Conservation (phyloP, 2,888 invertebrate species). For the Zelleria hepariella region DNA sequence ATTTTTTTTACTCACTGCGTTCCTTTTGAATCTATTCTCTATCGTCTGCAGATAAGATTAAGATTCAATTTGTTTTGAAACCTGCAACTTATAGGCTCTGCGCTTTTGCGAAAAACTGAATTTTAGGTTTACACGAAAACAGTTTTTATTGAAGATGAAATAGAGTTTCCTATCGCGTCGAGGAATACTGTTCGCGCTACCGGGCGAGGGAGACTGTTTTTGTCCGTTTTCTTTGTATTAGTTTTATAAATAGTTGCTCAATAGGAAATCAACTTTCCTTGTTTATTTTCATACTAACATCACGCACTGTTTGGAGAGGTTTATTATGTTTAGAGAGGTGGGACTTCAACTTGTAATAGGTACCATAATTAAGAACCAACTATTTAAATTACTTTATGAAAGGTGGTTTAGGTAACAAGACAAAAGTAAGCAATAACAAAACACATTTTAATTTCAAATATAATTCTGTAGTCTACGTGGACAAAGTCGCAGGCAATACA, state of each 20-base stretch:
- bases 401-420: too few relatives aligned
- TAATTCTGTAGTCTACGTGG: too few relatives aligned
- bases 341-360: too few relatives aligned
- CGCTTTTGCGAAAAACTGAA: not conserved
- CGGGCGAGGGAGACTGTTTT: not conserved
- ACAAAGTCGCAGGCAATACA: too few relatives aligned
- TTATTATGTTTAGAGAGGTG: too few relatives aligned
- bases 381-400: too few relatives aligned
- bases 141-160: not conserved
- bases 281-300: not conserved
- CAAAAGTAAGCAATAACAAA: too few relatives aligned
- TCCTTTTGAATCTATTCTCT: not conserved
- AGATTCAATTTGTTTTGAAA: not conserved
- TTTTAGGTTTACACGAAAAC: not conserved
- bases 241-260: not conserved
- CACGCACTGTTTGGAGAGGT: not conserved
- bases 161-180: not conserved
- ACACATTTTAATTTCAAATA: too few relatives aligned
- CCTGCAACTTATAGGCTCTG: not conserved
- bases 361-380: too few relatives aligned
- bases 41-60: not conserved
- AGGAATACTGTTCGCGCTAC: not conserved
- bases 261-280: not conserved
- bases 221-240: not conserved
- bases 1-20: not conserved